Percentiles rank a stretch among this genome's conserved stretches.
Evolutionary conservation across 2,113 vertebrate genomes (phyloP).

Genomic region (Chiloscyllium plagiosum): DNA sequence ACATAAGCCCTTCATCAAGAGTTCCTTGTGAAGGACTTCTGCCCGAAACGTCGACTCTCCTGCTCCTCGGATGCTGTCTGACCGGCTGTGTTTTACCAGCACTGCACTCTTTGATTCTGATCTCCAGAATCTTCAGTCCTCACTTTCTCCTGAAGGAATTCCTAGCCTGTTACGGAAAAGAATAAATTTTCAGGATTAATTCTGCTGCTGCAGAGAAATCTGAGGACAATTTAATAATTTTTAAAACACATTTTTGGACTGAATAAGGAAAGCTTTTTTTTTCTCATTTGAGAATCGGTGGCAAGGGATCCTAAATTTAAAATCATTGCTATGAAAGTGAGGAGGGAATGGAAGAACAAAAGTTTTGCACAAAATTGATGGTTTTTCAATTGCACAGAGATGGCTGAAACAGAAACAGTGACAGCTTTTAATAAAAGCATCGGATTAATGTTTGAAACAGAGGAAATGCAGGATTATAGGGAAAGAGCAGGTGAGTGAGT

Average conservation of each 20-base stretch:
- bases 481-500: neutral
- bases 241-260: neutral
- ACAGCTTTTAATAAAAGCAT: neutral
- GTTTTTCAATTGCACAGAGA: neutral
- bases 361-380: neutral
- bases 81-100: too few relatives aligned
- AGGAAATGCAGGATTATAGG: neutral
- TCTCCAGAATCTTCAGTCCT: too few relatives aligned
- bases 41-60: too few relatives aligned
- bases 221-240: neutral
- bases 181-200: neutral
- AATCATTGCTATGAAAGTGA: neutral
- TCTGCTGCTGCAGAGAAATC: neutral
- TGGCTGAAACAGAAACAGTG: neutral
- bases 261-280: neutral
- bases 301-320: neutral
- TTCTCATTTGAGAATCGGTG: neutral
- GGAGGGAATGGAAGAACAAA: neutral
- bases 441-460: neutral
- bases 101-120: too few relatives aligned
- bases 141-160: neutral
- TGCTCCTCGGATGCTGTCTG: too few relatives aligned
- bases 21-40: too few relatives aligned
- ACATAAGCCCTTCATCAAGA: too few relatives aligned
- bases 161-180: neutral